Base-by-base conservation (phyloP, 2,113 vertebrate species). In the Ranitomeya variabilis region DNA sequence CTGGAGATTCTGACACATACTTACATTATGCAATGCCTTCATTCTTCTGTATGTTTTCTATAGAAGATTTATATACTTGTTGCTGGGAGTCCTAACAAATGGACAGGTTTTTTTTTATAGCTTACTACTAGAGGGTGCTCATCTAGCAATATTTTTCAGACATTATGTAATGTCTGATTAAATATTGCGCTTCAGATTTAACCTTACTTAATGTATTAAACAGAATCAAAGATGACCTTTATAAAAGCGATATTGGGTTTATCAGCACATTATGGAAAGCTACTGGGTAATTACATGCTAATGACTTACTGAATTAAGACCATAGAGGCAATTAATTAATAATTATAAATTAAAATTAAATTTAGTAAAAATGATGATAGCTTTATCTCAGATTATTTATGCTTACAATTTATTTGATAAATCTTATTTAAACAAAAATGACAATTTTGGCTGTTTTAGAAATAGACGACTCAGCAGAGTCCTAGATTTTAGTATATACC, bases 321-420 rank as follows among this genome's bases (percentile, higher is more conserved):
- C 77, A 80, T 55, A 59, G 52, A 80, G 19, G 18, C 52, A 80
- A 80, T 80, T 57, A 80, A 57, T 80, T 15, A 13, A 13, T 55
- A 26, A 80, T 80, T 23, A 57, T 80, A 80, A 59, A 80, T 80
- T 71, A 71, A 10, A 26, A 71, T 69, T 52, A 55, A 55, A 79
- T 79, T 79, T 12, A 52, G 12, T 23, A 79, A 23, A 26, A 57
- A 57, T 21, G 54, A 16, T 10, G 9, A 57, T 0, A 18, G 55
- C 59, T 60, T 81, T 62, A 62, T 80, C 54, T 57, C 55, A 59
- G 10, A 37, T 60, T 57, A 80, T 80, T 80, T 23, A 51, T 77
- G 54, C 52, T 80, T 37, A 60, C 57, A 81, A 62, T 81, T 18
- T 57, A 62, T 37, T 81, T 81, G 80, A 60, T 81, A 37, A 81